Evolutionary conservation across 2,797 vertebrate genomes (phyloP).

Genomic region (Phataginus tetradactyla): DNA sequence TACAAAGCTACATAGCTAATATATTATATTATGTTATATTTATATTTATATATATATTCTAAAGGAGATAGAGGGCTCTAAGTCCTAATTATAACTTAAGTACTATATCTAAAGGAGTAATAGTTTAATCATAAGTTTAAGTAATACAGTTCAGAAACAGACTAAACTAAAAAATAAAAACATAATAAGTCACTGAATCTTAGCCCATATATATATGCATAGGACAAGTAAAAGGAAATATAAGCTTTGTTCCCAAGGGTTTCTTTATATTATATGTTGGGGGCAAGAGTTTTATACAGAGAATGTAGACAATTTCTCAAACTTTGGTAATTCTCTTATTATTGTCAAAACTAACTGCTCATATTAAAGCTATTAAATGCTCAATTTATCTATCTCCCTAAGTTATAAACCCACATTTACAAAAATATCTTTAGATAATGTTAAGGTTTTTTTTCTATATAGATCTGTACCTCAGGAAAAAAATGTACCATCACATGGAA

Average conservation of each 20-base stretch:
- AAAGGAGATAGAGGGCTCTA: background rate
- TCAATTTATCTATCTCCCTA: background rate
- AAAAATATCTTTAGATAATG: background rate
- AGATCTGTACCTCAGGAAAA: background rate
- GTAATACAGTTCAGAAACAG: background rate
- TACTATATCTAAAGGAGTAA: background rate
- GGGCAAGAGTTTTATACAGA: background rate
- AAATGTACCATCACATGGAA: background rate
- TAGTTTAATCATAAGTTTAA: background rate
- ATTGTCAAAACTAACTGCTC: background rate
- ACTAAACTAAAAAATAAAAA: background rate
- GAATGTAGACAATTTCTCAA: background rate
- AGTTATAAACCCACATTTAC: background rate
- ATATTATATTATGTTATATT: background rate
- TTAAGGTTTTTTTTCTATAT: background rate
- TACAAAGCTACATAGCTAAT: background rate
- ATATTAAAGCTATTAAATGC: background rate
- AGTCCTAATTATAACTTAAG: background rate
- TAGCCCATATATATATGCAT: too few relatives aligned
- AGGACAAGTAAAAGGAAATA: background rate
- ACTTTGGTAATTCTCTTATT: background rate
- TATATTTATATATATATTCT: too few relatives aligned
- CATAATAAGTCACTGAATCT: background rate
- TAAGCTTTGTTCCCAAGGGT: background rate
- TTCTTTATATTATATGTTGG: background rate